Evolutionary conservation across 2,888 invertebrate species (phyloP).

Genomic region (Phlogophora meticulosa): DNA sequence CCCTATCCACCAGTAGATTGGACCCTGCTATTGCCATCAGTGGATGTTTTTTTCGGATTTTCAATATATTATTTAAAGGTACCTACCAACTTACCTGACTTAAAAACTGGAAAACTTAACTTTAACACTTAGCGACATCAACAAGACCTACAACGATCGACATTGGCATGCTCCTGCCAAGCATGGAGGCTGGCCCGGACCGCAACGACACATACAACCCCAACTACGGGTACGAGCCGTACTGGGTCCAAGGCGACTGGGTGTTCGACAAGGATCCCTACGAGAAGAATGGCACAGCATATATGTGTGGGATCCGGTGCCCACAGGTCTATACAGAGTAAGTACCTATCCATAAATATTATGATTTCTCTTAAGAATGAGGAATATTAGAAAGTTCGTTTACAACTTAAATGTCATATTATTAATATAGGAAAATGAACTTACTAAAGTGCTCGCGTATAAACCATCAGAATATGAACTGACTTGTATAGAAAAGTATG

Average conservation of each 20-base stretch:
- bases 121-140: rapidly evolving
- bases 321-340: constrained; percentile 24
- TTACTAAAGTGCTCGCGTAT: no score
- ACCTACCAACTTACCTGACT: no score
- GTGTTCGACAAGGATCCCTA: constrained; percentile 34
- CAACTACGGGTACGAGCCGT: constrained; percentile 57
- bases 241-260: constrained; percentile 60
- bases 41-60: no score
- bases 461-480: no score
- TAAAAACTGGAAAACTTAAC: no score
- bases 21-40: no score
- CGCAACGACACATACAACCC: constrained; percentile 39
- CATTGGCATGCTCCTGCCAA: constrained; percentile 19
- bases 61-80: no score
- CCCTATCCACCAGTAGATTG: no score
- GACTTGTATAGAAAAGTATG: no score
- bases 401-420: no score
- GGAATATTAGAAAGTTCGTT: no score
- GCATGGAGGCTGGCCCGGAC: constrained; percentile 25
- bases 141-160: not conserved
- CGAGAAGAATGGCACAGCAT: rapidly evolving
- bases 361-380: not conserved
- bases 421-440: no score
- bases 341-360: constrained; percentile 12
- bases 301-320: constrained; percentile 36